Evolutionary conservation across 2,888 invertebrate genomes (phyloP), one percentile per base, ranked within the genome.

Genomic region (Lycophotia porphyrea): DNA sequence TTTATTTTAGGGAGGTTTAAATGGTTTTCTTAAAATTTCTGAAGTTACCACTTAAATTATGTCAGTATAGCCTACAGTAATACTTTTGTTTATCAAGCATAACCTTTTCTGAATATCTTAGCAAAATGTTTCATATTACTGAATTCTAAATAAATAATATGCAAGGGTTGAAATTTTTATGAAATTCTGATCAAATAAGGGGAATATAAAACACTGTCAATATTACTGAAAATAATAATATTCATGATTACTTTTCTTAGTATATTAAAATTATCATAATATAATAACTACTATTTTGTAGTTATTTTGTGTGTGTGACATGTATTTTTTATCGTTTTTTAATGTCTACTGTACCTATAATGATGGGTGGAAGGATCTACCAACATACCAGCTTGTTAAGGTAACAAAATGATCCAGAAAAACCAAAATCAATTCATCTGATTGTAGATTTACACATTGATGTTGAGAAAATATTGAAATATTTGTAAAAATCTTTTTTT

Each of bases 361-460:
- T 95, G 95, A 95, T 95, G 95, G 94, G 93, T 95, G 97, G 96
- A 97, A 97, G 97, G 97, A 97, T 95, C 97, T 97, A 96, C 97
- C 97, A 95, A 97, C 97, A 95, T 97, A 97, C 96, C 97, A 97
- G 97, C 97, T 97, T 96, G 96, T 97, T 95, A 97, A 97, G 97
- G 97, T 97, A 97, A 97, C 91, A 90, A 88, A 78, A 92, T 84
- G 93, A 93, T 95, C 93, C 93, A 93, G 88, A 91, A 86, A 91
- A 91, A 88, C 77, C 87, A 78, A 84, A 92, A 91, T 93, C 92
- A 88, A 91, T 91, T 95, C 95, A 95, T 94, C 90, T 82, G 63
- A 78, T 84, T 92, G 94, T 95, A 95, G 95, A 95, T 96, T 95
- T 95, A 96, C 96, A 96, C 95, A 95, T 95, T 93, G 24, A 65